These are phyloP conservation scores for Bombus difficillimus DNA, from an alignment of 1,140 invertebrate genomes.

Conservation along the genomic window DNA sequence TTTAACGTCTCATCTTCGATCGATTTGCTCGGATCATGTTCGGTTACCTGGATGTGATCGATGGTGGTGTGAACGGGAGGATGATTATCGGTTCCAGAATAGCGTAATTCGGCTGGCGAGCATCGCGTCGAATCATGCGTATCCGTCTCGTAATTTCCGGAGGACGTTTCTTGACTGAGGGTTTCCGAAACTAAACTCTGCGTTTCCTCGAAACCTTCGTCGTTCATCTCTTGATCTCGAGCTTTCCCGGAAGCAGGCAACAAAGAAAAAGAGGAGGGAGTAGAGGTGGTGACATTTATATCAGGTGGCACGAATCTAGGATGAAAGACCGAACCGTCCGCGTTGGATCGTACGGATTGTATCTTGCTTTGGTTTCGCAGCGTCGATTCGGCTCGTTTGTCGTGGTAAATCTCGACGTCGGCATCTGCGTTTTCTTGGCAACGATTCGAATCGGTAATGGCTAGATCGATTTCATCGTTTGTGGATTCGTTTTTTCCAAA, in stretches of 20 bases:
- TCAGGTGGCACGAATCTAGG: slow-evolving; percentile 79
- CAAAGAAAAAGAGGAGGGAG: slow-evolving; percentile 70
- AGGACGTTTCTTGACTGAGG: slow-evolving; percentile 90
- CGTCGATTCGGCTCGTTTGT: neutral
- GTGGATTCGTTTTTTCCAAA: neutral
- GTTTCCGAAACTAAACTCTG: slow-evolving; percentile 93
- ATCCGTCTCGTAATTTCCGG: slow-evolving; percentile 87
- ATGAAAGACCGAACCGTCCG: slow-evolving; percentile 46
- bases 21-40: neutral
- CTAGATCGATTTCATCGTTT: slow-evolving; percentile 19
- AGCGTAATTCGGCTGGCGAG: slow-evolving; percentile 76
- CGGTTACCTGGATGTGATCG: neutral
- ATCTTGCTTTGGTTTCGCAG: neutral
- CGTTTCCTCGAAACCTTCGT: slow-evolving; percentile 95
- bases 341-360: no score
- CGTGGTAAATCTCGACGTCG: no score
- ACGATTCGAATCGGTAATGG: slow-evolving; percentile 29
- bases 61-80: neutral
- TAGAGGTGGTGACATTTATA: slow-evolving; percentile 75
- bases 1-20: slow-evolving; percentile 8
- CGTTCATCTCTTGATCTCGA: slow-evolving; percentile 88
- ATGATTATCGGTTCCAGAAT: slow-evolving; percentile 14
- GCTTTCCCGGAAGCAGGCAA: slow-evolving; percentile 64
- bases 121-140: slow-evolving; percentile 82
- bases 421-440: neutral